Evolutionary conservation across 2,888 invertebrate species (phyloP), one percentile per base, ranked within the genome.

Genomic region (Xylocampa areola): DNA sequence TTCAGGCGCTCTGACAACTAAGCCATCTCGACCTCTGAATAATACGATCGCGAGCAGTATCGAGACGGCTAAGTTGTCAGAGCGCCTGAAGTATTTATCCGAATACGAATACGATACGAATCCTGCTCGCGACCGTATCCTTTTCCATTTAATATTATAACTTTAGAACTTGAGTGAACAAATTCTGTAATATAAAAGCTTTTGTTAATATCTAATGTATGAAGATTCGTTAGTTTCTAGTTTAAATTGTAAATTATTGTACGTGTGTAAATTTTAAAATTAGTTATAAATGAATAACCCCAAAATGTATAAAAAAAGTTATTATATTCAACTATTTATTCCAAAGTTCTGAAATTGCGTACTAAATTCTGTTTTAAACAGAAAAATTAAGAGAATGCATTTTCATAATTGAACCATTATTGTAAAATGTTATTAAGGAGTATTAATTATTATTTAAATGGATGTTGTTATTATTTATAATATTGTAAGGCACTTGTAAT

Each of bases 401-500:
- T 65, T 64, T 65, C 37, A 37, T 48, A 36, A 37, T 39, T 32
- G 14, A 16, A 35, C 30, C 44, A 7, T 39, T 36, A 29, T 30
- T 27, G 49, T 43, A 48, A 35, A 44, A 65, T 47, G 45, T 57
- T 33, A 48, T 37, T 7, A 27, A 47, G 29, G n/a, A 27, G 37
- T 33, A 50, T 29, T 32, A 67, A 71, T 60, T 68, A 72, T 68
- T 61, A 72, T 62, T 72, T 70, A 14, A 41, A 36, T 72, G 33
- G 21, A 47, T 51, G 44, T 65, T 62, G 43, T 66, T 66, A 73
- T 61, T 59, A 73, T 69, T 74, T 54, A 7, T 49, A 32, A 43
- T 35, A 10, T 53, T 61, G 27, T 73, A 73, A 59, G 43, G 21
- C 48, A 48, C 61, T 69, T 63, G 55, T 76, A 73, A 69, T 67